These are phyloP conservation scores for Zosterops japonicus DNA, from an alignment of 2,113 vertebrate genomes.

Conservation along the genomic window DNA sequence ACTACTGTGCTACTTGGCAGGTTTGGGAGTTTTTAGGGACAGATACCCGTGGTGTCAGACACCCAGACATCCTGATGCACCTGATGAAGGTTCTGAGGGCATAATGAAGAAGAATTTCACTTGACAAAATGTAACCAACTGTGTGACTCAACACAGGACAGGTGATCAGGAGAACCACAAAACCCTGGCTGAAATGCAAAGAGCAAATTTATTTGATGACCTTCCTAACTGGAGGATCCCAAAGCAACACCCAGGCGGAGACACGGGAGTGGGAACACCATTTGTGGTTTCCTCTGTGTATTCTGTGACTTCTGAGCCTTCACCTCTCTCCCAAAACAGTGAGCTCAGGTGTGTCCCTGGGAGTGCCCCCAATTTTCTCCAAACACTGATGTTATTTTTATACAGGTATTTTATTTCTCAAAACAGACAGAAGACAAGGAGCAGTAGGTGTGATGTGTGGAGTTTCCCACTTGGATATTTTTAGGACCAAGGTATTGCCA, in stretches of 20 bases:
- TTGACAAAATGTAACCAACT: not conserved
- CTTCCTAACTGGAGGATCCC: rapidly evolving
- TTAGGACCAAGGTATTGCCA: not conserved
- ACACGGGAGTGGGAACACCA: not conserved
- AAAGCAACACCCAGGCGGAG: rapidly evolving
- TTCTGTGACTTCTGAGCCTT: not conserved
- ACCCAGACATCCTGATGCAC: not conserved
- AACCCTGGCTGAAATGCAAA: not conserved
- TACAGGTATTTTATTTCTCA: not conserved
- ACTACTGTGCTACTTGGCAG: not conserved
- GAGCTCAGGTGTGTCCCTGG: not conserved
- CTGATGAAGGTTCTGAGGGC: not conserved
- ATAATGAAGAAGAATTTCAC: not conserved
- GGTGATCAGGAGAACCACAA: not conserved
- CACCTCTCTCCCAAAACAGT: not conserved
- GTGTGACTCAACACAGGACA: not conserved
- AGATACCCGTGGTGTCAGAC: not conserved
- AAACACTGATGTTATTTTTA: not conserved
- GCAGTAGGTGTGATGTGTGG: not conserved
- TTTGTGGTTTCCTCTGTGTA: not conserved
- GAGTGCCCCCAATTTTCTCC: not conserved
- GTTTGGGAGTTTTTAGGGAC: not conserved
- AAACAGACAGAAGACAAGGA: not conserved
- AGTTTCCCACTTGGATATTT: not conserved
- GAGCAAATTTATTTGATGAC: not conserved